Base-by-base conservation (phyloP, 2,797 vertebrate genomes). In the Tachyglossus aculeatus region DNA sequence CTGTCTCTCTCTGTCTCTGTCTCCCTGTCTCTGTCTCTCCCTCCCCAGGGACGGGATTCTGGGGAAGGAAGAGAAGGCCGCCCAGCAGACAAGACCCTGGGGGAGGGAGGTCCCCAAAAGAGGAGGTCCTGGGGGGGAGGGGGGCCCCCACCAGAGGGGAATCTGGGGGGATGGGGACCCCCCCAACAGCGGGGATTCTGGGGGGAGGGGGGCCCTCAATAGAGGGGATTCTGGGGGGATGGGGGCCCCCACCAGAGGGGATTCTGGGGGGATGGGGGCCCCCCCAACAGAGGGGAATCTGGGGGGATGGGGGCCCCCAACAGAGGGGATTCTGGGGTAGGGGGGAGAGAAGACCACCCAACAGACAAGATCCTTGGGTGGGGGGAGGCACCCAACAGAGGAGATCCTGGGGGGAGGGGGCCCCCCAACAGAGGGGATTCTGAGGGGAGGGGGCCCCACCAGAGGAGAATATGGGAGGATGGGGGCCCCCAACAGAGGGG, bases 271-370 rank as follows among this genome's bases (percentile, higher is more conserved):
- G n/a, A n/a, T n/a, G n/a, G n/a, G n/a, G n/a, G n/a, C n/a, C n/a
- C n/a, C n/a, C n/a, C n/a, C n/a, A n/a, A n/a, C n/a, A n/a, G n/a
- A n/a, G n/a, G n/a, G n/a, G n/a, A n/a, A n/a, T n/a, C n/a, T n/a
- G n/a, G n/a, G n/a, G n/a, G n/a, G n/a, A n/a, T n/a, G n/a, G n/a
- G n/a, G n/a, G n/a, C n/a, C n/a, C n/a, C n/a, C n/a, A 40, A 21
- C 24, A 2, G 0, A 1, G 6, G 5, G n/a, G n/a, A n/a, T n/a
- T n/a, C n/a, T n/a, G n/a, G n/a, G 31, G 37, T 4, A 12, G 45
- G 50, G 22, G 41, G 21, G 39, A 24, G n/a, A 9, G 13, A 25
- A 12, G n/a, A n/a, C n/a, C n/a, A n/a, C n/a, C n/a, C n/a, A n/a
- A n/a, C n/a, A n/a, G n/a, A n/a, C n/a, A n/a, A n/a, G n/a, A n/a